Evolutionary conservation across 2,888 invertebrate species (phyloP).

Genomic region (Cheilosia impressa): DNA sequence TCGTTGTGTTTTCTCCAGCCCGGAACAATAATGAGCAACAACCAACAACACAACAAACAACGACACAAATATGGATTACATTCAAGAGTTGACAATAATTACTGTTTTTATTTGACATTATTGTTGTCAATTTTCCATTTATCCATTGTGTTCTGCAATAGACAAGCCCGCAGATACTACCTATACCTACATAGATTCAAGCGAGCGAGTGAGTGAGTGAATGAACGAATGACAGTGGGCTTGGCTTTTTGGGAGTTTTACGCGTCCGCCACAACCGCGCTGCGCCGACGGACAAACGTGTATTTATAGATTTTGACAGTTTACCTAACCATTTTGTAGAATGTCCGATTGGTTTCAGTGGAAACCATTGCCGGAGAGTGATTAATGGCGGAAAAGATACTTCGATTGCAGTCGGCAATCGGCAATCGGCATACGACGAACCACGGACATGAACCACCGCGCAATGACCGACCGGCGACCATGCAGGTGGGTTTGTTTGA

Average conservation of each 20-base stretch:
- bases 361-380: slow-evolving; percentile 67
- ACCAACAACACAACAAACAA: slow-evolving; percentile 62
- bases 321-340: slow-evolving; percentile 76
- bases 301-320: slow-evolving; percentile 74
- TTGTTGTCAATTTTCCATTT: slow-evolving; percentile 73
- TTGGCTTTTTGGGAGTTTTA: slow-evolving; percentile 56
- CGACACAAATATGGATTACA: slow-evolving; percentile 72
- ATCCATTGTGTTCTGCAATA: slow-evolving; percentile 60
- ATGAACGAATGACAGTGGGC: slow-evolving; percentile 52
- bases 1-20: slow-evolving; percentile 49
- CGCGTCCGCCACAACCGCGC: slow-evolving; percentile 20
- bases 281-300: slow-evolving; percentile 50
- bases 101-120: slow-evolving; percentile 76
- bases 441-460: slow-evolving; percentile 45
- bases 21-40: slow-evolving; percentile 69
- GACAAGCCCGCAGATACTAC: slow-evolving; percentile 33
- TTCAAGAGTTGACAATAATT: slow-evolving; percentile 75
- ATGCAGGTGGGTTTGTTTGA: slow-evolving; percentile 66
- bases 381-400: slow-evolving; percentile 74
- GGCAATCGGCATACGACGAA: slow-evolving; percentile 32
- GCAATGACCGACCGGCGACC: slow-evolving; percentile 2
- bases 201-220: slow-evolving; percentile 28
- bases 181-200: neutral
- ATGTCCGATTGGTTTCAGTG: slow-evolving; percentile 71
- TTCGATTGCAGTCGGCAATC: slow-evolving; percentile 43